These are phyloP conservation scores for Melipona quadrifasciata DNA, from an alignment of 1,140 invertebrate species.

Conservation along the genomic window DNA sequence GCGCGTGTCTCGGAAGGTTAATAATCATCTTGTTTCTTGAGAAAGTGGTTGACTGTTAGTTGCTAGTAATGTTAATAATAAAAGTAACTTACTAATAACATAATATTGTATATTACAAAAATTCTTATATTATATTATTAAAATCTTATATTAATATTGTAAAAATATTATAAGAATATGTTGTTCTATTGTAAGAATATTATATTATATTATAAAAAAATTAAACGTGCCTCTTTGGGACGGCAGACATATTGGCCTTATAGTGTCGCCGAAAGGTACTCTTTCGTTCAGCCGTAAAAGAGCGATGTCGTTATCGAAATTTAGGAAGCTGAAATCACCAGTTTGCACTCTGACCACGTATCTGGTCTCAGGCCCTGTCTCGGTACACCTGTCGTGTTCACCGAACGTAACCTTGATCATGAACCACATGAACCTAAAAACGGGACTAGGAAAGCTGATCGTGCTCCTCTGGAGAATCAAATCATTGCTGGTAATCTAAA, in stretches of 20 bases:
- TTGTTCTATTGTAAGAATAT: no score
- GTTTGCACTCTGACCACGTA: conserved; percentile 88
- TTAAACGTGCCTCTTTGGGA: conserved; percentile 82
- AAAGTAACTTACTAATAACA: no score
- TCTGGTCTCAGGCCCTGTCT: conserved; percentile 86
- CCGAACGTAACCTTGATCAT: conserved; percentile 94
- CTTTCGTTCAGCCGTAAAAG: conserved; percentile 89
- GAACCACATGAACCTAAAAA: conserved; percentile 93
- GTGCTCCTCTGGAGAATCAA: conserved; percentile 25
- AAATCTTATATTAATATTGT: no score
- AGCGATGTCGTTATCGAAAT: conserved; percentile 94
- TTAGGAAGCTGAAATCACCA: conserved; percentile 90
- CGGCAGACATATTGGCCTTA: conserved; percentile 91
- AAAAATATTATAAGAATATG: no score
- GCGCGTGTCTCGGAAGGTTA: background rate
- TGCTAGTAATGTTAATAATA: no score
- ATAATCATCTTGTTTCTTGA: background rate
- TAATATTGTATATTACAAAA: no score
- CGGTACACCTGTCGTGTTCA: conserved; percentile 90
- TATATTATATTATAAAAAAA: background rate
- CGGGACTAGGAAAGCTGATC: conserved; percentile 70
- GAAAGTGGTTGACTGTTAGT: no score
- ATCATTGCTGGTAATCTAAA: background rate
- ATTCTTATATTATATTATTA: no score
- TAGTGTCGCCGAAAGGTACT: conserved; percentile 87